These are phyloP conservation scores for Acronicta psi DNA, from an alignment of 2,888 invertebrate species.

Conservation along the genomic window DNA sequence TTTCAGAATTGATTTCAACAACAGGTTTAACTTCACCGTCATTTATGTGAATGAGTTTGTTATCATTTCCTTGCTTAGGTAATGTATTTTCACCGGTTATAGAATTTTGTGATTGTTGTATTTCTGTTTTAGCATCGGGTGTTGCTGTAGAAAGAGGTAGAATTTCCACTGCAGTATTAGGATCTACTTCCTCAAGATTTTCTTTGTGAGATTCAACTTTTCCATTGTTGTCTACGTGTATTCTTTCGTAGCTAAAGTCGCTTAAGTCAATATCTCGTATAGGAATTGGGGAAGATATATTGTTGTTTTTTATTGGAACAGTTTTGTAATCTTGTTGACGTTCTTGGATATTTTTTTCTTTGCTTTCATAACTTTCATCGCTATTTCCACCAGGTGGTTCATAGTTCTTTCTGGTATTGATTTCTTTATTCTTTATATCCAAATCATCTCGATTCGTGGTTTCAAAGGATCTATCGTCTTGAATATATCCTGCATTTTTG, in stretches of 20 bases:
- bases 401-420: constrained; percentile 1
- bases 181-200: constrained; percentile 55
- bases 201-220: constrained; percentile 65
- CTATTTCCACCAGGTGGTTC: constrained; percentile 47
- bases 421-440: constrained; percentile 19
- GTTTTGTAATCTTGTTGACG: constrained; percentile 23
- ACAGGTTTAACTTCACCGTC: constrained; percentile 82
- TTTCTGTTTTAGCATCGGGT: constrained; percentile 41
- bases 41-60: constrained; percentile 67
- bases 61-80: constrained; percentile 40
- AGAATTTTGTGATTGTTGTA: constrained; percentile 27
- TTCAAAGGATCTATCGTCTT: constrained; percentile 22
- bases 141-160: constrained; percentile 48
- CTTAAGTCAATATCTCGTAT: constrained; percentile 71
- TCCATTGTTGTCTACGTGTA: constrained; percentile 68
- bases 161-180: constrained; percentile 54
- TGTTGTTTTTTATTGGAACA: constrained; percentile 5
- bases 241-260: constrained; percentile 73
- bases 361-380: constrained; percentile 39
- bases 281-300: constrained; percentile 42
- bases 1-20: constrained; percentile 76
- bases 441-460: constrained; percentile 5
- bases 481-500: constrained; percentile 44
- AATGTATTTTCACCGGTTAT: constrained; percentile 34
- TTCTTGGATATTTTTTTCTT: constrained; percentile 11